A percentile compares a stretch with the other conserved stretches of the same genome.
phyloP scores from a whole-genome alignment of 2,888 invertebrate genomes.

The Ptychoptera contaminata region DNA sequence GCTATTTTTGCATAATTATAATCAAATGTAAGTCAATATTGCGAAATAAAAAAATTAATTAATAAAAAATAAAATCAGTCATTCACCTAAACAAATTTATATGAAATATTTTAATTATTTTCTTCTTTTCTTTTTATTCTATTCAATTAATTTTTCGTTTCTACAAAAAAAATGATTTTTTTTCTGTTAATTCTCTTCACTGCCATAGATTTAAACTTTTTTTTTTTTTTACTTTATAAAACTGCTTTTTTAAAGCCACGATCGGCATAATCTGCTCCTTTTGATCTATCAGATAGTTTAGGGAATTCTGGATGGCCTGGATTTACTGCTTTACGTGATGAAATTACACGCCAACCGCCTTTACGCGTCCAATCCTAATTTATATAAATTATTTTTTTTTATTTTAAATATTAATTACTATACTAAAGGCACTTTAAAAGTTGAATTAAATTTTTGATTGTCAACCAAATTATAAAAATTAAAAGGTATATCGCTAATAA shows the following conservation, averaged over 20 bases:
- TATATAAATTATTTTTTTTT: no score
- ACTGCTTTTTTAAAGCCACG: slow-evolving; percentile 54
- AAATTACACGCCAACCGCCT: slow-evolving; percentile 51
- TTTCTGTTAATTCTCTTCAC: no score
- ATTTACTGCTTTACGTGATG: slow-evolving; percentile 37
- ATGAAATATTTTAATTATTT: no score
- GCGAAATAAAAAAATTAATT: no score
- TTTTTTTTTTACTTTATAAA: slow-evolving; percentile 21
- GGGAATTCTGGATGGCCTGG: slow-evolving; percentile 61
- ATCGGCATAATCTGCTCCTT: slow-evolving; percentile 49
- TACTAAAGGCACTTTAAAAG: background rate
- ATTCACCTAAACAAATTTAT: no score
- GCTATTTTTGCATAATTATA: no score
- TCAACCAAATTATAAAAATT: background rate
- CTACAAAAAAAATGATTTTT: background rate
- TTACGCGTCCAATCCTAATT: slow-evolving; percentile 60
- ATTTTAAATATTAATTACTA: slow-evolving; percentile 1
- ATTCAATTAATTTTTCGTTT: no score
- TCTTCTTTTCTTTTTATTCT: no score
- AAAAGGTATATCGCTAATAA: no score
- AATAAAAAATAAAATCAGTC: no score
- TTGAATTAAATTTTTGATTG: slow-evolving; percentile 1
- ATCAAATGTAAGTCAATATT: no score
- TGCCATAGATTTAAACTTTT: background rate
- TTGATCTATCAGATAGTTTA: slow-evolving; percentile 36